phyloP scores from a whole-genome alignment of 2,797 vertebrate species.

The Sphenodon punctatus region DNA sequence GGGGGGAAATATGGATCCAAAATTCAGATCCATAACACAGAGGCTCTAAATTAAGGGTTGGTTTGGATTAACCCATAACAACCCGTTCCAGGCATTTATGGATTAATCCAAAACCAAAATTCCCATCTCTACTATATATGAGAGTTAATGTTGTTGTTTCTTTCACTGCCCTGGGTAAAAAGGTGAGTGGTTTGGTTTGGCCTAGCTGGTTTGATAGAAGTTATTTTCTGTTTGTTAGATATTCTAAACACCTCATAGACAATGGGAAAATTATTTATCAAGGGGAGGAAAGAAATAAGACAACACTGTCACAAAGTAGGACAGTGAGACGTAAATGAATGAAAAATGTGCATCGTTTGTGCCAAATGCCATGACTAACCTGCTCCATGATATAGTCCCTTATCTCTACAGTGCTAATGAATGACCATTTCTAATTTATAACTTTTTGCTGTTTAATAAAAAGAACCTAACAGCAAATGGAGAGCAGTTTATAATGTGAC shows the following conservation, averaged over 20 bases:
- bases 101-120: too few relatives aligned
- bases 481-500: accelerated
- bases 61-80: too few relatives aligned
- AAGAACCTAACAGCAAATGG: background rate
- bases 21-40: too few relatives aligned
- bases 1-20: too few relatives aligned
- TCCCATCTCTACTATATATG: too few relatives aligned
- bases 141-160: too few relatives aligned
- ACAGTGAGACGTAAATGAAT: background rate
- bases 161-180: too few relatives aligned
- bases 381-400: background rate
- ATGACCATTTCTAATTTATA: background rate
- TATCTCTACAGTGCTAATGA: background rate
- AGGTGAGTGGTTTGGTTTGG: constrained; percentile 3
- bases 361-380: background rate
- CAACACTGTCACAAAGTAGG: background rate
- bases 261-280: background rate
- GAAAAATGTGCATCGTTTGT: background rate
- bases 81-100: too few relatives aligned
- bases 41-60: too few relatives aligned
- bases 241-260: background rate
- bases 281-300: background rate
- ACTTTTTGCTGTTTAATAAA: background rate
- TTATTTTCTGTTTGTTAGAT: background rate
- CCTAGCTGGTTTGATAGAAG: background rate